Evolutionary conservation across 2,888 invertebrate species (phyloP).

Genomic region (Melinaea menophilus): DNA sequence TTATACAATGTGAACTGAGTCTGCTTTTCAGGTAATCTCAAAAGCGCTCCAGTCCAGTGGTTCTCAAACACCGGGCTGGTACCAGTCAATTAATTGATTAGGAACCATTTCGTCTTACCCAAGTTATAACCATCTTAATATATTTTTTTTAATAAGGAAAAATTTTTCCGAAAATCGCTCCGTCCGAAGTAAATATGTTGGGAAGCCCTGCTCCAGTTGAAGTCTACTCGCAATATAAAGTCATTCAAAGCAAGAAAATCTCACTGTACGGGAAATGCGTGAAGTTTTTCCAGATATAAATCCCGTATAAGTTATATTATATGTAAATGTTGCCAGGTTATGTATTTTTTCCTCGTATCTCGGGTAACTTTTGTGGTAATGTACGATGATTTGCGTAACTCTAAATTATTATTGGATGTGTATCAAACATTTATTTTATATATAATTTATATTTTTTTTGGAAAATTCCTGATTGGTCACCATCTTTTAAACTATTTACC

Average conservation of each 20-base stretch:
- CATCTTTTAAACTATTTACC: too few species aligned
- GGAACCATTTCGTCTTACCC: too few species aligned
- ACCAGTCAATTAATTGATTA: too few species aligned
- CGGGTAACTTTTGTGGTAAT: background rate
- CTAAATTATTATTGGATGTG: background rate
- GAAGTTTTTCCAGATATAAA: slow-evolving; percentile 28
- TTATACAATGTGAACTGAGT: slow-evolving; percentile 31
- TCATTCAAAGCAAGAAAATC: slow-evolving; percentile 39
- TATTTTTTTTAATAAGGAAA: too few species aligned
- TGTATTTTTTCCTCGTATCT: background rate
- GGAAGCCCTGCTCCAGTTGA: too few species aligned
- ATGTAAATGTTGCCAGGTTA: slow-evolving; percentile 28
- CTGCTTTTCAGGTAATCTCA: slow-evolving; percentile 47
- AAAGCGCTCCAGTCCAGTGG: slow-evolving; percentile 36
- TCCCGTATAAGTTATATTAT: slow-evolving; percentile 21
- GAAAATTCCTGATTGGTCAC: too few species aligned
- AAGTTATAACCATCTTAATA: too few species aligned
- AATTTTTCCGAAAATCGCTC: too few species aligned
- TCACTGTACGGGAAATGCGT: slow-evolving; percentile 34
- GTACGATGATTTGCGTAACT: background rate
- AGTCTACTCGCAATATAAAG: slow-evolving; percentile 36
- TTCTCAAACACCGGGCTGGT: too few species aligned
- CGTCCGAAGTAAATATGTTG: too few species aligned
- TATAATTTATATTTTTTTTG: too few species aligned
- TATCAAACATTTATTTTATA: background rate